Evolutionary conservation across 2,888 invertebrate species (phyloP), one percentile per base, ranked within the genome.

Genomic region (Ferdinandea cuprea): DNA sequence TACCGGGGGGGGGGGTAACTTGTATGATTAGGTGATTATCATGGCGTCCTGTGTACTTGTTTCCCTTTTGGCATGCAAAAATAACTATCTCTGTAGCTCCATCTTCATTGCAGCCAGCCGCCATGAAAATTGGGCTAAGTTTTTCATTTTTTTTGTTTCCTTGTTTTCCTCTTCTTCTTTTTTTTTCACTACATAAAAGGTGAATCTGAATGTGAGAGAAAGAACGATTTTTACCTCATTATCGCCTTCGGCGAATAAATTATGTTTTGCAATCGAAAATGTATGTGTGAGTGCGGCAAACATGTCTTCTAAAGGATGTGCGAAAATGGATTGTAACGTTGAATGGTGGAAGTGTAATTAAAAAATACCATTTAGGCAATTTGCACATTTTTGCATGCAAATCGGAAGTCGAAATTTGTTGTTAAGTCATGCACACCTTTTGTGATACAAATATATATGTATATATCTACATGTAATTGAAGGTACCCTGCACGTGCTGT

Each of bases 201-300:
- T 15, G 46, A 63, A 40, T 32, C 32, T 28, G 56, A 63, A 73
- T 19, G 37, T 61, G 65, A 35, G 52, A 44, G 66, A 7, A 66
- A 25, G 25, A 83, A 73, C 77, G 76, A 83, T 84, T 90, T 90
- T 90, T 89, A 88, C 88, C 90, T 90, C 90, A 90, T 90, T 90
- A 90, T 90, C 89, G 90, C 90, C 89, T 87, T 88, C 86, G 89
- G 89, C 89, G 86, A 89, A 89, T 89, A 89, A 89, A 90, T 89
- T 90, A 90, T 89, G 88, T 87, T 89, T n/a, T n/a, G n/a, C n/a
- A n/a, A 25, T 25, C 25, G 5, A 25, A 25, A 25, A 25, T 58
- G 35, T 42, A 28, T 42, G 9, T 40, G 15, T 19, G 28, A 28
- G 30, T 35, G 44, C 21, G 40, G 11, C 5, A 13, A 25, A 30